phyloP scores from a whole-genome alignment of 2,888 invertebrate species.

The Polyommatus icarus region DNA sequence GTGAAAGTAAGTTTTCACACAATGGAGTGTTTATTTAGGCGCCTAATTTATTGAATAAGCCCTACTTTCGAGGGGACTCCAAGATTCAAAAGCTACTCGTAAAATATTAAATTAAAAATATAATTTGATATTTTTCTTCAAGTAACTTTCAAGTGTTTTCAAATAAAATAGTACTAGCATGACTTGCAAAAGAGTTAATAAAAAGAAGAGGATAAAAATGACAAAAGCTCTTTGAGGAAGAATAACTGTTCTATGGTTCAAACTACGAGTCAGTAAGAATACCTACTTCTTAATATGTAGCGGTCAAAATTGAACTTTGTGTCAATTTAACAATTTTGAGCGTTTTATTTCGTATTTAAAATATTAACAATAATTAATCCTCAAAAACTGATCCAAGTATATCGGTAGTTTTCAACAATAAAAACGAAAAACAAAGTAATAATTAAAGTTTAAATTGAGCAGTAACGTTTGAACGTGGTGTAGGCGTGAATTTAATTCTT shows the following conservation, averaged over 20 bases:
- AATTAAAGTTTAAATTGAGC: constrained; percentile 28
- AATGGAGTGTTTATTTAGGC: constrained; percentile 55
- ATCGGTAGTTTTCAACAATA: not conserved
- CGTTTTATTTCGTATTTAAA: too few species aligned
- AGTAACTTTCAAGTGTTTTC: too few species aligned
- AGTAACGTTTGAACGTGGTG: constrained; percentile 34
- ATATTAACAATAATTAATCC: too few species aligned
- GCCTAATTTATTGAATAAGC: constrained; percentile 49
- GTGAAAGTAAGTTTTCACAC: constrained; percentile 34
- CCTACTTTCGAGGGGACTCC: constrained; percentile 37
- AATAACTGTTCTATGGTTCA: too few species aligned
- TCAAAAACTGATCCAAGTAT: not conserved
- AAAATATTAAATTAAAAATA: constrained; percentile 11
- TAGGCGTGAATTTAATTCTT: constrained; percentile 43
- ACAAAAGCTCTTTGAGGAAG: too few species aligned
- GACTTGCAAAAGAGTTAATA: too few species aligned
- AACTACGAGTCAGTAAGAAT: too few species aligned
- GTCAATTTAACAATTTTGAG: too few species aligned
- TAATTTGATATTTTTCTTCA: not conserved
- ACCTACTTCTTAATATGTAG: too few species aligned
- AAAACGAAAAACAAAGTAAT: constrained; percentile 30
- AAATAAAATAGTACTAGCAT: too few species aligned
- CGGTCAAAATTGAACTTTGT: too few species aligned
- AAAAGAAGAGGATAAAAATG: too few species aligned
- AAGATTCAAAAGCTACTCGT: constrained; percentile 26